phyloP scores from a whole-genome alignment of 2,113 vertebrate species.

The Chascanopsetta lugubris region DNA sequence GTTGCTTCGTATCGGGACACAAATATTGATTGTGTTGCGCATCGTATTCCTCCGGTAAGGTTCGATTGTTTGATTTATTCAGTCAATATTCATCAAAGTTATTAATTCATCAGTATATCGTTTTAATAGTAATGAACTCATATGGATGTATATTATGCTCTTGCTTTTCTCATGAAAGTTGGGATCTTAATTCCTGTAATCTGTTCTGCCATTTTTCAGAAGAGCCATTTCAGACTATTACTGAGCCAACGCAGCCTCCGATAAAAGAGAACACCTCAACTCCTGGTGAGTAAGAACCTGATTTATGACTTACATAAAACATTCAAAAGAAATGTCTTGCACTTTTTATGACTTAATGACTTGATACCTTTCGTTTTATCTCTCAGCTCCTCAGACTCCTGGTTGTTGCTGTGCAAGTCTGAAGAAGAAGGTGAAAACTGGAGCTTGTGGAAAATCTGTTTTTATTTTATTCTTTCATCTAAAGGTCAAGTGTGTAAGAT shows the following conservation, averaged over 20 bases:
- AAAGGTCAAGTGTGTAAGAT: too few species aligned
- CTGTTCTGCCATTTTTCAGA: conserved; percentile 36
- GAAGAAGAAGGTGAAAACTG: conserved; percentile 69
- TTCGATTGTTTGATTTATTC: too few species aligned
- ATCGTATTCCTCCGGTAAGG: too few species aligned
- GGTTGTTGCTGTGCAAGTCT: conserved; percentile 70
- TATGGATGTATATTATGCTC: too few species aligned
- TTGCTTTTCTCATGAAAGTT: too few species aligned
- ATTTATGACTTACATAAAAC: background rate
- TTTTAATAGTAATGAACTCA: too few species aligned
- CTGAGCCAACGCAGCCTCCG: conserved; percentile 28
- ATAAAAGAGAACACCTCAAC: background rate
- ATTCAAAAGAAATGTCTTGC: background rate
- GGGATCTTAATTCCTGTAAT: background rate
- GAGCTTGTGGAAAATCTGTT: background rate
- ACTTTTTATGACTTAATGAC: background rate
- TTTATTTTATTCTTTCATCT: background rate
- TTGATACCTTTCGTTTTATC: conserved; percentile 4
- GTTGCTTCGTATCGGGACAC: too few species aligned
- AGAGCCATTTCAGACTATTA: conserved; percentile 18
- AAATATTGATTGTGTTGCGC: too few species aligned
- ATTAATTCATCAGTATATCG: too few species aligned
- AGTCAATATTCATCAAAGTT: too few species aligned
- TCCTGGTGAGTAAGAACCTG: conserved; percentile 39
- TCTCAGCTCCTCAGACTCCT: conserved; percentile 29